Conservation (phyloP, 2,888 invertebrate species). For the Xestia ashworthii region DNA sequence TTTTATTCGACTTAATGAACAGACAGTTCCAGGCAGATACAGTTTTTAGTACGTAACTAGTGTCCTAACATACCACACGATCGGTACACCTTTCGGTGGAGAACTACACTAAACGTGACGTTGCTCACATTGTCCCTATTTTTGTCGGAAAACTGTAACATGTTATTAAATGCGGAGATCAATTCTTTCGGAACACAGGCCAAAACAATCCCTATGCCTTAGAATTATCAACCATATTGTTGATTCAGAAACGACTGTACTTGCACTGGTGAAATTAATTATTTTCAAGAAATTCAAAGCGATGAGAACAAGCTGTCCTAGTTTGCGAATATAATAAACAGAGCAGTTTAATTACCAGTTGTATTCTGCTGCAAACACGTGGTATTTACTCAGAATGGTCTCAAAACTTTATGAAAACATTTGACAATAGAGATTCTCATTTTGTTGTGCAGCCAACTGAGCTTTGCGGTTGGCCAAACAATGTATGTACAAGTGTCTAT, state of each 20-base stretch:
- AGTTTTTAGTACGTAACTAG: background rate
- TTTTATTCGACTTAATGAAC: background rate
- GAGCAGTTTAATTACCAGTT: conserved; percentile 32
- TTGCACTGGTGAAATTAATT: background rate
- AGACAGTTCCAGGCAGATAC: background rate
- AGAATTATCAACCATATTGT: background rate
- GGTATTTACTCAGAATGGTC: conserved; percentile 15
- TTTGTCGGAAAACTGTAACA: background rate
- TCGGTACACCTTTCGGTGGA: background rate
- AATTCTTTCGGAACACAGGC: background rate
- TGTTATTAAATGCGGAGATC: background rate
- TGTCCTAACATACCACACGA: background rate
- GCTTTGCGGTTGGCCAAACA: background rate
- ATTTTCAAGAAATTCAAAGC: conserved; percentile 15
- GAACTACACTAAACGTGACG: background rate
- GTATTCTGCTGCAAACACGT: conserved; percentile 9
- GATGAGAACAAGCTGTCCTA: conserved; percentile 1
- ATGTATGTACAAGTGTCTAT: background rate
- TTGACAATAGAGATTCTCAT: conserved; percentile 1
- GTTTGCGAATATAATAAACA: conserved; percentile 25
- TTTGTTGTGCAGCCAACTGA: conserved; percentile 4
- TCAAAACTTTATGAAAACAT: conserved; percentile 12
- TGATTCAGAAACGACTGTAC: background rate
- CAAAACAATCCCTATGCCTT: background rate
- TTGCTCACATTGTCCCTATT: background rate